Percentiles rank a stretch among this genome's conserved stretches.
phyloP scores from a whole-genome alignment of 2,797 vertebrate species.

The Lepus townsendii region DNA sequence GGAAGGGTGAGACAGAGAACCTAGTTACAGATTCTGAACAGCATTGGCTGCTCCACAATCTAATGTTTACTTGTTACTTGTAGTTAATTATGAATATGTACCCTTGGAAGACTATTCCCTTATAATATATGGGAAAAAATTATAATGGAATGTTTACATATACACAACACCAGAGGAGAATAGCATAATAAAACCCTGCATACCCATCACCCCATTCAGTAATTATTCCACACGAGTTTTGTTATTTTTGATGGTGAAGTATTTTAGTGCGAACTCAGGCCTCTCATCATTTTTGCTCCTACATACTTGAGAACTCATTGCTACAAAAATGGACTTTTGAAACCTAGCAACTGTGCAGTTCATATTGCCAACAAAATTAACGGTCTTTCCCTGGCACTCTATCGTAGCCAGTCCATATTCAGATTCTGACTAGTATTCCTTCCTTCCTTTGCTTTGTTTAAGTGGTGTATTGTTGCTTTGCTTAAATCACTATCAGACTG shows the following conservation, averaged over 20 bases:
- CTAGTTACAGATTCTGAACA: background rate
- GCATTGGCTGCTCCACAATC: background rate
- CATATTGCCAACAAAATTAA: background rate
- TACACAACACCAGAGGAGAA: background rate
- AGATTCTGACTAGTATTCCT: no score
- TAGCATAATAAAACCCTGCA: background rate
- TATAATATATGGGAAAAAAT: background rate
- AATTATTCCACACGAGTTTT: background rate
- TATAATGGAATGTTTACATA: background rate
- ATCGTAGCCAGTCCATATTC: fast-evolving
- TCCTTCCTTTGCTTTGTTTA: no score
- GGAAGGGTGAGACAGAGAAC: background rate
- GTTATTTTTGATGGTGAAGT: background rate
- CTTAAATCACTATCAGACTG: background rate
- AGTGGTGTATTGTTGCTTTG: background rate
- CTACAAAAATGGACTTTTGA: background rate
- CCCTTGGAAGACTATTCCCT: background rate
- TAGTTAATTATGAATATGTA: conserved; percentile 2
- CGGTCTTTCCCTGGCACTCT: no score
- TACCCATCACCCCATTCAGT: background rate
- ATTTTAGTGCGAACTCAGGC: background rate
- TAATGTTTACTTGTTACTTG: background rate
- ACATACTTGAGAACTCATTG: background rate
- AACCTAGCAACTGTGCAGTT: background rate
- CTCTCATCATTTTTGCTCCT: background rate